These are phyloP conservation scores for Drosophila saltans DNA, from an alignment of 1,140 invertebrate genomes.

Conservation along the genomic window DNA sequence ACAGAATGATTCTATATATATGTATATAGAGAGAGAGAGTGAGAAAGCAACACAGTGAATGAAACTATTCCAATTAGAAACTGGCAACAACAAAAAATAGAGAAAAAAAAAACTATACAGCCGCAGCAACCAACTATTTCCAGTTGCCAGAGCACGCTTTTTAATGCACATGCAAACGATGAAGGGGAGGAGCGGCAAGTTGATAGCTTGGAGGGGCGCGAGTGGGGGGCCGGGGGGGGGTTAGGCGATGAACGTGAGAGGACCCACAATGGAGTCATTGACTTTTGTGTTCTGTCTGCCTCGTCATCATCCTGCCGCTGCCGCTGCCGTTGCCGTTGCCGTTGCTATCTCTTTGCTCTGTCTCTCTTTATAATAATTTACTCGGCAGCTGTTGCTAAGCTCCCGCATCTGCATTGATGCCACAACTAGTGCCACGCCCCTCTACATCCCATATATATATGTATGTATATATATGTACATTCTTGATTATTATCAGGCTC, in stretches of 20 bases:
- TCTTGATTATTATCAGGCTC: constrained; percentile 44
- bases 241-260: constrained; percentile 14
- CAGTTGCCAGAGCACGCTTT: constrained; percentile 52
- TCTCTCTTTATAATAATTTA: constrained; percentile 73
- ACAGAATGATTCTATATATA: background rate
- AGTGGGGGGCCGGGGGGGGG: background rate
- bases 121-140: constrained; percentile 67
- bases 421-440: constrained; percentile 31
- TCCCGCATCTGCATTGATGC: constrained; percentile 67
- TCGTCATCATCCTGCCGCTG: constrained; percentile 28
- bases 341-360: constrained; percentile 12
- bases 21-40: background rate
- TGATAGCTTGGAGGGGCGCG: background rate
- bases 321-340: background rate
- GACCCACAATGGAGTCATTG: constrained; percentile 78
- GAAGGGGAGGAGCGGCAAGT: background rate
- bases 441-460: background rate
- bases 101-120: constrained; percentile 65
- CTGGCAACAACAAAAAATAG: constrained; percentile 38
- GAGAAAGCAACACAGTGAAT: constrained; percentile 28
- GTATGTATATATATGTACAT: background rate
- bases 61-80: constrained; percentile 79
- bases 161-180: constrained; percentile 70
- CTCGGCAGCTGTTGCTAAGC: constrained; percentile 74
- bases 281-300: constrained; percentile 71